phyloP scores from a whole-genome alignment of 2,797 vertebrate genomes.

The Sebastes minor region DNA sequence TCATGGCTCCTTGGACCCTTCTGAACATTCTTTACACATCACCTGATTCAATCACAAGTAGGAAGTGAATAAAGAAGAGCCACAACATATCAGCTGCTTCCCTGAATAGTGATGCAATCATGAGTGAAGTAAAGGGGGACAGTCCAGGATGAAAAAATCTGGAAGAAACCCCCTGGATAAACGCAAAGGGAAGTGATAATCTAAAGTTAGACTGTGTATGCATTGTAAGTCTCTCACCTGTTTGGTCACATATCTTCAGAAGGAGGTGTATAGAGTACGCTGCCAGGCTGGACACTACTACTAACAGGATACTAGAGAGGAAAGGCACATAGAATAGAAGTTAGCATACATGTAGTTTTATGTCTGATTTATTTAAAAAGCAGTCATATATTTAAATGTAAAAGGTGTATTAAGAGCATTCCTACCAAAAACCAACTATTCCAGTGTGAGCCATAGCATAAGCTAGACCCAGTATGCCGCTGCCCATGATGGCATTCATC shows the following conservation, averaged over 20 bases:
- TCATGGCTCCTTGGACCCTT: not conserved
- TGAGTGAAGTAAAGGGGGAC: not conserved
- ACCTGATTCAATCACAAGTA: constrained; percentile 1
- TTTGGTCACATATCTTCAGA: constrained; percentile 92
- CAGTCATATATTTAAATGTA: not conserved
- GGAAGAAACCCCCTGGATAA: not conserved
- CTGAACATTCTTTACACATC: not conserved
- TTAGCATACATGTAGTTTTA: not conserved
- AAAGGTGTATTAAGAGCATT: not conserved
- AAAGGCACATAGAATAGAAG: constrained; percentile 1
- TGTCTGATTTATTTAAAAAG: not conserved
- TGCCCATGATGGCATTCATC: constrained; percentile 97
- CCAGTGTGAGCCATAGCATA: constrained; percentile 94
- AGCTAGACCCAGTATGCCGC: constrained; percentile 92
- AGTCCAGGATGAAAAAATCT: not conserved
- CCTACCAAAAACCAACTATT: constrained; percentile 92
- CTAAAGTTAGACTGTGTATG: constrained; percentile 4
- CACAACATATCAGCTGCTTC: not conserved
- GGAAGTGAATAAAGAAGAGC: not conserved
- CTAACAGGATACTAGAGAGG: constrained; percentile 86
- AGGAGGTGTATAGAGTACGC: constrained; percentile 93
- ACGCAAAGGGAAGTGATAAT: not conserved
- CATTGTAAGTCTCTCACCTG: constrained; percentile 82
- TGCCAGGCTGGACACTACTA: constrained; percentile 88
- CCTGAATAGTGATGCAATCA: constrained; percentile 26